phyloP scores from a whole-genome alignment of 2,797 vertebrate species.

The Stomatorhinus walkeri region DNA sequence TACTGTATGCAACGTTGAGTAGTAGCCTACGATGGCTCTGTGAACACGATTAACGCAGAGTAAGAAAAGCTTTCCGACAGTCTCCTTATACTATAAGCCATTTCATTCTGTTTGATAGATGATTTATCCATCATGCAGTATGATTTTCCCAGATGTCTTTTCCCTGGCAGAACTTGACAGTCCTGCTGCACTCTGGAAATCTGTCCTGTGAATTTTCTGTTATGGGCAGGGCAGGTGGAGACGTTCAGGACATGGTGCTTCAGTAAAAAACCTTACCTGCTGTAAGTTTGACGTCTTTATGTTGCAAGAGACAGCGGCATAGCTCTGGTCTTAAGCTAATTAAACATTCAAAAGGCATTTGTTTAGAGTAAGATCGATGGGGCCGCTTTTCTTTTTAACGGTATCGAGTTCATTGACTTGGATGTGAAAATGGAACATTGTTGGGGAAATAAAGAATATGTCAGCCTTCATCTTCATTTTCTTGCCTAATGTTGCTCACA shows the following conservation, averaged over 20 bases:
- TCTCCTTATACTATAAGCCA: constrained; percentile 33
- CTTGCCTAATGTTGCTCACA: constrained; percentile 34
- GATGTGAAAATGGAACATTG: neutral
- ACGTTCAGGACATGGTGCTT: no score
- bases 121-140: constrained; percentile 32
- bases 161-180: neutral
- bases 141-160: constrained; percentile 27
- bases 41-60: neutral
- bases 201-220: constrained; percentile 18
- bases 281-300: neutral
- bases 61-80: constrained; percentile 36
- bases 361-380: neutral
- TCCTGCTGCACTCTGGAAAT: neutral
- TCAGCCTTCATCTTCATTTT: constrained; percentile 40
- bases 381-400: neutral
- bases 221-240: neutral
- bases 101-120: constrained; percentile 44
- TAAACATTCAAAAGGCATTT: constrained; percentile 34
- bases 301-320: neutral
- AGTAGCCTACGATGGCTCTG: neutral
- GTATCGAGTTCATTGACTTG: neutral
- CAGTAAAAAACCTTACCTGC: neutral
- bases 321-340: constrained; percentile 57
- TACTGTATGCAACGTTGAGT: neutral
- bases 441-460: neutral